These are phyloP conservation scores for Rhingia campestris DNA, from an alignment of 2,888 invertebrate genomes.

Conservation along the genomic window DNA sequence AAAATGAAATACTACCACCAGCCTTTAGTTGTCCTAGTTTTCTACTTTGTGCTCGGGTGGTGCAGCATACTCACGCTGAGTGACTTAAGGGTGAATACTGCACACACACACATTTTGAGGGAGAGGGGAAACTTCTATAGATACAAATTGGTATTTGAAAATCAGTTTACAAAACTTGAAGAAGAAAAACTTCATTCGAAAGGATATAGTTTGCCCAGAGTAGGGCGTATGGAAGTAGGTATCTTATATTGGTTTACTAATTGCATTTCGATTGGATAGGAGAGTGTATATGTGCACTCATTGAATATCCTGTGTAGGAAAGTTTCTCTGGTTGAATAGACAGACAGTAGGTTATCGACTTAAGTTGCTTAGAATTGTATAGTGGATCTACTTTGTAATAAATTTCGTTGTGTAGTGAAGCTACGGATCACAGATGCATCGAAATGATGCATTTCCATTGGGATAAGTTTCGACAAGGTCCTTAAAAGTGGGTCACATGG, in stretches of 20 bases:
- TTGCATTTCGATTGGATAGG: constrained; percentile 37
- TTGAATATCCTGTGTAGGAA: constrained; percentile 13
- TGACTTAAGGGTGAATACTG: constrained; percentile 24
- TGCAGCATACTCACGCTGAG: constrained; percentile 11
- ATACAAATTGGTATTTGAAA: constrained; percentile 71
- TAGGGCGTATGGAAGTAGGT: background rate
- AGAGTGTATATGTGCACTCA: background rate
- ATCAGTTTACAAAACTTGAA: constrained; percentile 59
- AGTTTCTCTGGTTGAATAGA: constrained; percentile 10
- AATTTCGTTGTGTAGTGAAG: background rate
- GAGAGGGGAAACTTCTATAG: background rate
- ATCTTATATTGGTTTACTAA: constrained; percentile 30
- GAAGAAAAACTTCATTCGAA: constrained; percentile 28
- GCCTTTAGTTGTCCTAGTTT: constrained; percentile 31
- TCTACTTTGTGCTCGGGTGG: background rate
- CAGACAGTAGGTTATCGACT: background rate
- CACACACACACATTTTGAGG: background rate
- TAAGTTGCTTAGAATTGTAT: background rate
- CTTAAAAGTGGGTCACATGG: too few relatives aligned
- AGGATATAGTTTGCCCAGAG: constrained; percentile 5
- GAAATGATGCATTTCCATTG: background rate
- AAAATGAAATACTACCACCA: too few relatives aligned
- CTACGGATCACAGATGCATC: background rate
- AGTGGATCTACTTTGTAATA: background rate
- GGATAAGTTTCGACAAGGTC: background rate